These are phyloP conservation scores for Pristionchus fissidentatus DNA, from an alignment of 2,888 invertebrate species.

Conservation along the genomic window DNA sequence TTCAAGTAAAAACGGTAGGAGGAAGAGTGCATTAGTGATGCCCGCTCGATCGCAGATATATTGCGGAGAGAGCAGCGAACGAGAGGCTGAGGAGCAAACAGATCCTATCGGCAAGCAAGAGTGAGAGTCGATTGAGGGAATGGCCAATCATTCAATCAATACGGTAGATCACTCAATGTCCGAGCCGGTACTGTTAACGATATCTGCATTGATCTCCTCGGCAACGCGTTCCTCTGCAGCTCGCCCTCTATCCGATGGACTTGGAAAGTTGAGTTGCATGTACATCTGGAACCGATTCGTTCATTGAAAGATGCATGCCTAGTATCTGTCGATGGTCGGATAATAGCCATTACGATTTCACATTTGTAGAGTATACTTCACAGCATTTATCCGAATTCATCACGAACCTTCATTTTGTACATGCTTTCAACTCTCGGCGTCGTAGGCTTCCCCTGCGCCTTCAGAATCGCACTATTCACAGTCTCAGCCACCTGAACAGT, in stretches of 20 bases:
- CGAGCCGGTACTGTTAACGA: neutral
- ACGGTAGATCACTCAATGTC: neutral
- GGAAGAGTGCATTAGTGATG: neutral
- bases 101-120: neutral
- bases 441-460: conserved; percentile 1
- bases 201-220: conserved; percentile 6
- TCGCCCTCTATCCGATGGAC: neutral
- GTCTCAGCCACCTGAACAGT: conserved; percentile 19
- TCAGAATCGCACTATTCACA: conserved; percentile 26
- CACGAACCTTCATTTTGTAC: conserved; percentile 47
- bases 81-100: neutral
- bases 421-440: conserved; percentile 32
- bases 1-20: no score
- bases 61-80: neutral
- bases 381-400: no score
- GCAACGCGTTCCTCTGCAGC: conserved; percentile 1
- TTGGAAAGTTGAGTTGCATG: conserved; percentile 21
- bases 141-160: neutral
- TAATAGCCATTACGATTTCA: no score
- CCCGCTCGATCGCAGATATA: neutral
- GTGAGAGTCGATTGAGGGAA: neutral
- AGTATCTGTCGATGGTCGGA: neutral
- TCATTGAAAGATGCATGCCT: no score
- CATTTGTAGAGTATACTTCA: no score
- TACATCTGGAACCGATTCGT: conserved; percentile 31